Evolutionary conservation across 2,888 invertebrate genomes (phyloP).

Genomic region (Trichopria drosophilae): DNA sequence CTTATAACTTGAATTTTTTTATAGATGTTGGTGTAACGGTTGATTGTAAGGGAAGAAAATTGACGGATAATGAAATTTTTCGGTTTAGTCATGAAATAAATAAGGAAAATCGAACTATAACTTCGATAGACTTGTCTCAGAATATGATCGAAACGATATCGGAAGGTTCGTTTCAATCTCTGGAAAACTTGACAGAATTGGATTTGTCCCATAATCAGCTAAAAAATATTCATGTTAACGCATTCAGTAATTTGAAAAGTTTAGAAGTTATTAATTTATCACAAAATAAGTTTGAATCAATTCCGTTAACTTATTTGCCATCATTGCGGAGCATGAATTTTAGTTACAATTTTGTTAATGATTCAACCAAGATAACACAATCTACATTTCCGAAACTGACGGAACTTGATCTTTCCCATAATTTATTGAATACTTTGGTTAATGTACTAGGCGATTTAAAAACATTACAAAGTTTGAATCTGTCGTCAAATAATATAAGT

Average conservation of each 20-base stretch:
- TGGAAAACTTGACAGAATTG: slow-evolving; percentile 58
- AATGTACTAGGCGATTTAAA: slow-evolving; percentile 57
- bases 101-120: slow-evolving; percentile 56
- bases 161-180: slow-evolving; percentile 60
- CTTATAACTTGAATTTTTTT: slow-evolving; percentile 2
- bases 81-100: slow-evolving; percentile 46
- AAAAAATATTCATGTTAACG: slow-evolving; percentile 55
- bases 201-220: slow-evolving; percentile 63
- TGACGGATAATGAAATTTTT: slow-evolving; percentile 35
- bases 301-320: slow-evolving; percentile 58
- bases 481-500: slow-evolving; percentile 46
- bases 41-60: slow-evolving; percentile 38
- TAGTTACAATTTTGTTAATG: slow-evolving; percentile 60
- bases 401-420: slow-evolving; percentile 47
- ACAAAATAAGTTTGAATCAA: slow-evolving; percentile 58
- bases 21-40: slow-evolving; percentile 23
- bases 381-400: slow-evolving; percentile 44
- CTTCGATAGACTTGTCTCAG: slow-evolving; percentile 60
- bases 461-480: slow-evolving; percentile 55
- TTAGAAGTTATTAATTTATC: slow-evolving; percentile 60
- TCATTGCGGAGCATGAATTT: slow-evolving; percentile 60
- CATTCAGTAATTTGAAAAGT: slow-evolving; percentile 52
- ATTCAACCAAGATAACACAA: slow-evolving; percentile 48
- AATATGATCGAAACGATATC: slow-evolving; percentile 61
- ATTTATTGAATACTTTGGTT: slow-evolving; percentile 57